Base-by-base conservation (phyloP, 2,797 vertebrate species). In the Pogoniulus pusillus region DNA sequence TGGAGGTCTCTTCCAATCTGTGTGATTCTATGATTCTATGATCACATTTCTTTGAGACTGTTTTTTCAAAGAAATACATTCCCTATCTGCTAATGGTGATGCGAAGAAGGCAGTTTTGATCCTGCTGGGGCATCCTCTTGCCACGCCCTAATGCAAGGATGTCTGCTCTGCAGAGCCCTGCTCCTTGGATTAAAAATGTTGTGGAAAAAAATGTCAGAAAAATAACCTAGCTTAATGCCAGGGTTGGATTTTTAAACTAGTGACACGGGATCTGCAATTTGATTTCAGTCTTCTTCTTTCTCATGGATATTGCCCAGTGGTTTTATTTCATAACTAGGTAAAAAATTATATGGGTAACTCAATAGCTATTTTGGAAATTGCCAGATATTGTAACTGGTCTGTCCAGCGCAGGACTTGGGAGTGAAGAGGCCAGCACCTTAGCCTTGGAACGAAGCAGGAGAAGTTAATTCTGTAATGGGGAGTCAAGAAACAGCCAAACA, bases 361-460 rank as follows among this genome's bases (percentile, higher is more conserved):
- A 82, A 94, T 62, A 90, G 62, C 54, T 26, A 62, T 69, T 85
- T 89, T 89, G 37, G 54, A 93, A 93, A 79, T 77, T 82, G 85
- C 49, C 81, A 88, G 16, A 62, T 79, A 54, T 66, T 66, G 66
- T 81, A 75, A 84, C 68, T 64, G 26, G 10, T 88, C 81, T 88
- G 62, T 91, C 69, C 88, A 93, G 55, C 65, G 80, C 72, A 93
- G 75, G 88, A 87, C 72, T 87, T 34, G 4, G 3, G 6, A 80
- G 27, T 45, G 11, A 30, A 62, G 18, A 94, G 86, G 78, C 69
- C 78, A 86, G 78, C 62, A 70, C 53, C 58, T 89, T 55, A 69
- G 47, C 35, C 77, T 82, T 89, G 72, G 75, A 90, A 91, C 37
- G 60, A 86, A 84, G 16, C 84, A 24, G 24, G 43, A 79, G 47